These are phyloP conservation scores for Miichthys miiuy DNA, from an alignment of 2,797 vertebrate species.

Conservation along the genomic window DNA sequence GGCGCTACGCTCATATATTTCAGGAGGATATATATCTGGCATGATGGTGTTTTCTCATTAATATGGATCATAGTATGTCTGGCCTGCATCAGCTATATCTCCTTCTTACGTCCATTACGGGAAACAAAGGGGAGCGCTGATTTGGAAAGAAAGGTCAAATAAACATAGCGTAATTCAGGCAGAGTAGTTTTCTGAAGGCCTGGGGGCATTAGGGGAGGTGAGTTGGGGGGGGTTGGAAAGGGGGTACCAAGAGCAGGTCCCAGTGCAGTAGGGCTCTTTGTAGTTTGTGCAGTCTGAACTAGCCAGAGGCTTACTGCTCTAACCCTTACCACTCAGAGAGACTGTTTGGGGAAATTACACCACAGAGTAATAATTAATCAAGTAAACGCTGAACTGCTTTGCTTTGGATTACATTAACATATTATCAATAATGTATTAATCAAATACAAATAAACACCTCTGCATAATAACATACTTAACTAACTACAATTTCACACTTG, in stretches of 20 bases:
- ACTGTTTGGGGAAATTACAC: constrained; percentile 82
- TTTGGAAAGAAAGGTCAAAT: constrained; percentile 78
- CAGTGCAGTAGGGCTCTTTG: constrained; percentile 81
- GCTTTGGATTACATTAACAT: constrained; percentile 84
- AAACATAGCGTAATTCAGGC: constrained; percentile 73
- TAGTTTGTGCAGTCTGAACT: constrained; percentile 80
- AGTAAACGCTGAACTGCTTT: constrained; percentile 79
- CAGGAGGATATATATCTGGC: constrained; percentile 37
- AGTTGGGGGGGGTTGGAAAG: constrained; percentile 65
- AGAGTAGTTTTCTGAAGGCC: constrained; percentile 75
- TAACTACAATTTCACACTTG: constrained; percentile 65
- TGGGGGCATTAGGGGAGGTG: constrained; percentile 70
- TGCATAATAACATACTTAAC: constrained; percentile 76
- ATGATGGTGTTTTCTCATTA: constrained; percentile 59
- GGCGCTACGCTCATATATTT: constrained; percentile 44
- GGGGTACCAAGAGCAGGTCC: constrained; percentile 81
- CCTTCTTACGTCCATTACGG: constrained; percentile 56
- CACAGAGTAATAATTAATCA: constrained; percentile 83
- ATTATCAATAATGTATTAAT: constrained; percentile 85
- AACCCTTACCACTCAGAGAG: constrained; percentile 78
- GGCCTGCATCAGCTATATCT: constrained; percentile 63
- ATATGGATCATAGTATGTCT: constrained; percentile 54
- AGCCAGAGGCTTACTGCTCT: constrained; percentile 82
- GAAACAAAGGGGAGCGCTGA: constrained; percentile 72
- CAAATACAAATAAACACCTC: constrained; percentile 83